Evolutionary conservation across 2,888 invertebrate species (phyloP).

Genomic region (Megamerina dolium): DNA sequence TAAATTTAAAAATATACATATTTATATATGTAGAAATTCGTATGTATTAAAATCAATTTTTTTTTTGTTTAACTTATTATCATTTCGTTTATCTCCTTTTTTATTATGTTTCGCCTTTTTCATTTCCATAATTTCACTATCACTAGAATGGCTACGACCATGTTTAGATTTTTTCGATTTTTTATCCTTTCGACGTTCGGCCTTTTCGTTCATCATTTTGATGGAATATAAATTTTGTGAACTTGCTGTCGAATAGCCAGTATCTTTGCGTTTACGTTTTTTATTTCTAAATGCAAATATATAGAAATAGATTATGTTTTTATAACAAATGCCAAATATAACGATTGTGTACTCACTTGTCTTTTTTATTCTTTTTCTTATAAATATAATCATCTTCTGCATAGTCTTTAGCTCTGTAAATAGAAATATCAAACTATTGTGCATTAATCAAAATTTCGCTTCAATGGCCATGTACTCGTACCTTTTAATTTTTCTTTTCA

Average conservation of each 20-base stretch:
- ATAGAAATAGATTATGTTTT: neutral
- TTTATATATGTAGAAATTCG: constrained; percentile 1
- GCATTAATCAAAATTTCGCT: too few relatives aligned
- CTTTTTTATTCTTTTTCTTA: constrained; percentile 38
- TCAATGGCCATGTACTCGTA: too few relatives aligned
- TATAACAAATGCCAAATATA: neutral
- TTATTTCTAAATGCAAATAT: constrained; percentile 26
- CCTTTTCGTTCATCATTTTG: constrained; percentile 34
- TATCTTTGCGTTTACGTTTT: constrained; percentile 54
- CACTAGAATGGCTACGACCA: constrained; percentile 38
- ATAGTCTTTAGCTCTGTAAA: constrained; percentile 35
- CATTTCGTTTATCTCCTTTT: constrained; percentile 37
- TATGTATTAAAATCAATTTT: constrained; percentile 9
- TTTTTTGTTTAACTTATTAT: constrained; percentile 38
- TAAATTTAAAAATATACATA: constrained; percentile 4
- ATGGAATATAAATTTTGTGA: constrained; percentile 54
- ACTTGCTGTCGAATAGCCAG: constrained; percentile 64
- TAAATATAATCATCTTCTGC: constrained; percentile 38
- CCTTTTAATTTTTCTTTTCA: constrained; percentile 41
- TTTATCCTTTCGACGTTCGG: constrained; percentile 43
- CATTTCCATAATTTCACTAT: constrained; percentile 31
- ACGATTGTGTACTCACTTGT: constrained; percentile 28
- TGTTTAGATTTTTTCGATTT: constrained; percentile 39
- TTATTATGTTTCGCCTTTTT: constrained; percentile 36
- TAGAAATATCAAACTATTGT: neutral